Conservation (phyloP, 2,888 invertebrate species). For the Apomyelois bistriatella region DNA sequence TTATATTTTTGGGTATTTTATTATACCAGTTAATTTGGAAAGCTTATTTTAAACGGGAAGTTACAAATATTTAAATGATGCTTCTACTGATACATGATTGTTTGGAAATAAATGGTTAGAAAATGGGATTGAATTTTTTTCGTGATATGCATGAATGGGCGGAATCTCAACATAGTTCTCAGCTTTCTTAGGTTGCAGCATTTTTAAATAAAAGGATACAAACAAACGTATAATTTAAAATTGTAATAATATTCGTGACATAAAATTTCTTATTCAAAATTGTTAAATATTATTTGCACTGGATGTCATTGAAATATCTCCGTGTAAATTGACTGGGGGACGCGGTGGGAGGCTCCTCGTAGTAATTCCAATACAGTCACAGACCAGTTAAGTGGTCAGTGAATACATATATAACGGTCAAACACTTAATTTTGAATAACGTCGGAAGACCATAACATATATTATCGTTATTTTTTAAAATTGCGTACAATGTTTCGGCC, state of each 20-base stretch:
- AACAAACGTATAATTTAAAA: too few species aligned
- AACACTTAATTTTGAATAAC: too few species aligned
- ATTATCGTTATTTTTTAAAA: background rate
- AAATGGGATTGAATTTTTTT: background rate
- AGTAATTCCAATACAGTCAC: conserved; percentile 8
- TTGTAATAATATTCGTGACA: too few species aligned
- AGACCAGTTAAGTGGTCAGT: too few species aligned
- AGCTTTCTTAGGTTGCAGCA: too few species aligned
- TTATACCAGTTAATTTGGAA: background rate
- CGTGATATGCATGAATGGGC: too few species aligned
- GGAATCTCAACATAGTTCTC: too few species aligned
- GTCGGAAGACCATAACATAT: background rate
- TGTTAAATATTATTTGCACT: conserved; percentile 10
- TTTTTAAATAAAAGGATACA: too few species aligned
- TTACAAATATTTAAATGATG: background rate
- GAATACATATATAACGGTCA: too few species aligned
- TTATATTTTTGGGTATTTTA: background rate
- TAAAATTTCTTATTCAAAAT: too few species aligned
- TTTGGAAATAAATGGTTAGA: too few species aligned
- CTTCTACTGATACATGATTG: background rate
- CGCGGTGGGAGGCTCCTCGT: conserved; percentile 53
- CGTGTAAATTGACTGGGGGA: conserved; percentile 61
- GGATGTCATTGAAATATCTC: conserved; percentile 44
- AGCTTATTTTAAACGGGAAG: background rate
- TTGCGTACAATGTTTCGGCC: background rate